A percentile compares a stretch with the other conserved stretches of the same genome.
These are phyloP conservation scores for Drosophila tani DNA, from an alignment of 1,140 invertebrate genomes.

Conservation along the genomic window DNA sequence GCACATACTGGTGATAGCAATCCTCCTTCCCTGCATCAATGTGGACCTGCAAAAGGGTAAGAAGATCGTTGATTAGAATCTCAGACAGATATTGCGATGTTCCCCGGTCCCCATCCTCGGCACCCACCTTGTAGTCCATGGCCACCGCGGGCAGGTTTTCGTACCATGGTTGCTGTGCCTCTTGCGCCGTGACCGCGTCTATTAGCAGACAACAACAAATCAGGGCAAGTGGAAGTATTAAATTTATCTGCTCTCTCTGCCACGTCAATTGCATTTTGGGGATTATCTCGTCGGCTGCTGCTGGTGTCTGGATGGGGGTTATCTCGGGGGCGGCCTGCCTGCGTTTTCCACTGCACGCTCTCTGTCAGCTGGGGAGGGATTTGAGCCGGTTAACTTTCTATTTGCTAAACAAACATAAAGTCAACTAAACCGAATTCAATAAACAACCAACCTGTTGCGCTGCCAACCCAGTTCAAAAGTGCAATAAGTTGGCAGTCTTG, in stretches of 20 bases:
- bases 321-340: not conserved
- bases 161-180: constrained; percentile 87
- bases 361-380: constrained; percentile 11
- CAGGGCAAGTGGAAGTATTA: constrained; percentile 48
- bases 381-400: constrained; percentile 45
- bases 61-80: not conserved
- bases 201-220: constrained; percentile 57
- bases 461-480: not conserved
- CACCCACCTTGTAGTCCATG: constrained; percentile 93
- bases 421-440: constrained; percentile 37
- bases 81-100: no score
- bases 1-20: constrained; percentile 97
- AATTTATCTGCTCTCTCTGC: constrained; percentile 63
- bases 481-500: not conserved
- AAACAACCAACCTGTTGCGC: constrained; percentile 60
- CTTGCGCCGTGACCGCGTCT: constrained; percentile 52
- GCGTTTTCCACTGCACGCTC: constrained; percentile 7
- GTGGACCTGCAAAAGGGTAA: constrained; percentile 87
- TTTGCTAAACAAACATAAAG: constrained; percentile 39
- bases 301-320: constrained; percentile 3
- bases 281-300: constrained; percentile 15
- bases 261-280: constrained; percentile 82
- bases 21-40: constrained; percentile 97
- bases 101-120: no score
- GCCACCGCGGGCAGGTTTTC: constrained; percentile 94